A percentile compares a stretch with the other conserved stretches of the same genome.
phyloP scores from a whole-genome alignment of 2,888 invertebrate genomes.

The Scaptomyza flava region DNA sequence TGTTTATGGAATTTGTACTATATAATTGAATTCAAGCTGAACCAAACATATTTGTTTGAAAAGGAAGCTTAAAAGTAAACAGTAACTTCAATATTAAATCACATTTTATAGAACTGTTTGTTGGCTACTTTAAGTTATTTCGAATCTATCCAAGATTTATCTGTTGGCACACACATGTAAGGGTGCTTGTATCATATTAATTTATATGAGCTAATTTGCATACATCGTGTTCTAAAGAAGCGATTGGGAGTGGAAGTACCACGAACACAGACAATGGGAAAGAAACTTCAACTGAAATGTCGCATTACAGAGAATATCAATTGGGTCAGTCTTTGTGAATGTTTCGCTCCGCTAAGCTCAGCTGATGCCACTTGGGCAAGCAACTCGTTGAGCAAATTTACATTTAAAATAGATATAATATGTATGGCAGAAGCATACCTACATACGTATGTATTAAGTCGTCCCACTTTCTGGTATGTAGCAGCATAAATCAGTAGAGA shows the following conservation, averaged over 20 bases:
- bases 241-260: background rate
- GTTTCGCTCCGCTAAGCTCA: conserved; percentile 5
- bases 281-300: conserved; percentile 18
- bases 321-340: conserved; percentile 33
- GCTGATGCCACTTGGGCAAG: conserved; percentile 20
- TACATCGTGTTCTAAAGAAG: conserved; percentile 16
- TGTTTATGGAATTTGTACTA: background rate
- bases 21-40: background rate
- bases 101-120: background rate
- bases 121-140: background rate
- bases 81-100: background rate
- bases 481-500: conserved; percentile 43
- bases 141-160: background rate
- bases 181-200: conserved; percentile 39
- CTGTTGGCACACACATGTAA: conserved; percentile 3
- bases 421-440: background rate
- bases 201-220: conserved; percentile 42
- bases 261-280: conserved; percentile 24
- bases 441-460: background rate
- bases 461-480: conserved; percentile 1
- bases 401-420: conserved; percentile 38
- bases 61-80: background rate
- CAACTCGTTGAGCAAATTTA: conserved; percentile 36
- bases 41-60: background rate
- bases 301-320: conserved; percentile 18